Conservation (phyloP, 2,113 vertebrate genomes). For the Apodemus speciosus region DNA sequence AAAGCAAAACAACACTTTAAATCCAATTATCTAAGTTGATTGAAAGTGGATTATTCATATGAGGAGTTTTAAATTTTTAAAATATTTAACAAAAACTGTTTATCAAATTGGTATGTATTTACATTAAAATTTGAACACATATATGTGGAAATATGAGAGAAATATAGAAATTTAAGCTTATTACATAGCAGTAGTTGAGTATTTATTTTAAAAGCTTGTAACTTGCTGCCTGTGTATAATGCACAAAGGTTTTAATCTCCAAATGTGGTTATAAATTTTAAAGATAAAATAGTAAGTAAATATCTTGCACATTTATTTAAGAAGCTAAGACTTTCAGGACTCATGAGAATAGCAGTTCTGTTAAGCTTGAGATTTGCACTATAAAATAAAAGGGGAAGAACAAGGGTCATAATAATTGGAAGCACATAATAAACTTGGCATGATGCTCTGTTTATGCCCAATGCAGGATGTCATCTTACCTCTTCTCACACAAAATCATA, state of each 20-base stretch:
- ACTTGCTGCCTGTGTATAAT: background rate
- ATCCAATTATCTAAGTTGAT: background rate
- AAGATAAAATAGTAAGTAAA: conserved; percentile 39
- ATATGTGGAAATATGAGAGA: background rate
- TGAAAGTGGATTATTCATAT: background rate
- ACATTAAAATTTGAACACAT: background rate
- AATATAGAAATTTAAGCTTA: background rate
- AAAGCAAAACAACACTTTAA: background rate
- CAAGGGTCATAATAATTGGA: conserved; percentile 61
- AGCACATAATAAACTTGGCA: conserved; percentile 58
- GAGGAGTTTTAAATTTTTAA: conserved; percentile 2
- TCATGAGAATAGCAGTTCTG: conserved; percentile 39
- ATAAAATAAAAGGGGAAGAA: conserved; percentile 72
- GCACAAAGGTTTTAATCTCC: background rate
- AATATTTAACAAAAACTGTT: background rate
- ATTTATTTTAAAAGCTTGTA: background rate
- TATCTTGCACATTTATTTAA: conserved; percentile 41
- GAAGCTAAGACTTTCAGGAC: conserved; percentile 53
- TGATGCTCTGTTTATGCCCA: conserved; percentile 56
- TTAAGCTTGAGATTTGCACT: conserved; percentile 45
- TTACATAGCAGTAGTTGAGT: conserved; percentile 10
- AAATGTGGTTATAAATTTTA: conserved; percentile 43
- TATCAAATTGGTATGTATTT: background rate
- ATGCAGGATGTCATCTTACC: conserved; percentile 60
- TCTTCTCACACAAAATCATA: conserved; percentile 73